Evolutionary conservation across 2,888 invertebrate species (phyloP), one percentile per base, ranked within the genome.

Genomic region (Tetanocera ferruginea): DNA sequence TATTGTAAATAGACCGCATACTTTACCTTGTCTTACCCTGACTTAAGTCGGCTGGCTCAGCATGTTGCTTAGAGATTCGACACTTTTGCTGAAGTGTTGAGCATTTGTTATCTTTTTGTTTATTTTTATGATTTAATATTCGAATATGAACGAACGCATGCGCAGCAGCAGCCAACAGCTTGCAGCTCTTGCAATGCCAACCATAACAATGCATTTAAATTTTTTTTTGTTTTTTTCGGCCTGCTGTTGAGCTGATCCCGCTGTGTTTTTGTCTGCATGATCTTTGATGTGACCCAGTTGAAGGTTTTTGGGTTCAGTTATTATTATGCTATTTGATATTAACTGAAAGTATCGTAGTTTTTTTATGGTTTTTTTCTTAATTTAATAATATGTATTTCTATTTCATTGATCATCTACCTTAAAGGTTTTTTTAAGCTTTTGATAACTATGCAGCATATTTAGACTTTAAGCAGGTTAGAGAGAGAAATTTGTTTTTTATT

Each of bases 81-180:
- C 70, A 71, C 70, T 71, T 71, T 71, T 52, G 52, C 51, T 71
- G 70, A 71, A 71, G 70, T 71, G 70, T 71, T 71, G 52, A 71
- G 70, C 55, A 55, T 55, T 71, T 52, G 31, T 71, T 71, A 52
- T 71, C 52, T 52, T 31, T 11, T 71, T 37, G 37, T 55, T 52
- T 71, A 71, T 37, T 66, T 55, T 52, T 71, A 71, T 71, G 70
- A 71, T 71, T 71, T 71, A 52, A 71, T 71, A 71, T 52, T 55
- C 70, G 31, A 34, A 51, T 28, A 70, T 28, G 31, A 49, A 23
- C 28, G 28, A 19, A 49, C 51, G 51, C 69, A 49, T 69, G 51
- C 31, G 31, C 70, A 52, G 31, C 52, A n/a, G 14, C 37, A 31
- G 14, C 17, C 70, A 52, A n/a, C 52, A n/a, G 14, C 37, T 14